These are phyloP conservation scores for Prolemur simus DNA, from an alignment of 2,113 vertebrate species.

Conservation along the genomic window DNA sequence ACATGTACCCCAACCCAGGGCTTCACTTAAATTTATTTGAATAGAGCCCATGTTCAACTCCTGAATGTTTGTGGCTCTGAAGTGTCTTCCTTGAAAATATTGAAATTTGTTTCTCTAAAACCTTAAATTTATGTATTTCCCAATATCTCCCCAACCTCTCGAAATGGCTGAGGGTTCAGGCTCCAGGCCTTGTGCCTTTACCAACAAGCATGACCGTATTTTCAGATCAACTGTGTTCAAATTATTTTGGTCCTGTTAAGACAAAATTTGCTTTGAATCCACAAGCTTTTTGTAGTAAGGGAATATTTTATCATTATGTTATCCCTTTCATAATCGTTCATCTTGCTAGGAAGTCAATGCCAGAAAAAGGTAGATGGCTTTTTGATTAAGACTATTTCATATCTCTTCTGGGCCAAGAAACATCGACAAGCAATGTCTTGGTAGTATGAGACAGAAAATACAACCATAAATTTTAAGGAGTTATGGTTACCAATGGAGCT, in stretches of 20 bases:
- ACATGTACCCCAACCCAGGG: neutral
- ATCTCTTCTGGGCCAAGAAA: neutral
- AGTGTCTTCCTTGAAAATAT: neutral
- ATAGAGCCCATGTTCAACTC: neutral
- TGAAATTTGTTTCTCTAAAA: neutral
- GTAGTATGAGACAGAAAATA: neutral
- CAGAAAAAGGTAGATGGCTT: neutral
- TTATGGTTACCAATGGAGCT: neutral
- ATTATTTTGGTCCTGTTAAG: neutral
- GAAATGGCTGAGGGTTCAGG: neutral
- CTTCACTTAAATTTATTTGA: neutral
- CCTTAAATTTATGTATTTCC: conserved; percentile 26
- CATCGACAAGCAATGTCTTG: neutral
- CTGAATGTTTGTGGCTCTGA: neutral
- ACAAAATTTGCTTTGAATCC: neutral
- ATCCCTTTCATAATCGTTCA: neutral
- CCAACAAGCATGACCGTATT: neutral
- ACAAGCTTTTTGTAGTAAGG: neutral
- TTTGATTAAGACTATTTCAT: neutral
- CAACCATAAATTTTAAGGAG: neutral
- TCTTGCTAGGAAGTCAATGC: neutral
- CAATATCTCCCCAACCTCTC: neutral
- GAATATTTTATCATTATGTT: neutral
- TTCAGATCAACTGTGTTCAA: neutral
- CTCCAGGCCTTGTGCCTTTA: neutral